Conservation (phyloP, 1,140 invertebrate species). For the Tribolium castaneum region DNA sequence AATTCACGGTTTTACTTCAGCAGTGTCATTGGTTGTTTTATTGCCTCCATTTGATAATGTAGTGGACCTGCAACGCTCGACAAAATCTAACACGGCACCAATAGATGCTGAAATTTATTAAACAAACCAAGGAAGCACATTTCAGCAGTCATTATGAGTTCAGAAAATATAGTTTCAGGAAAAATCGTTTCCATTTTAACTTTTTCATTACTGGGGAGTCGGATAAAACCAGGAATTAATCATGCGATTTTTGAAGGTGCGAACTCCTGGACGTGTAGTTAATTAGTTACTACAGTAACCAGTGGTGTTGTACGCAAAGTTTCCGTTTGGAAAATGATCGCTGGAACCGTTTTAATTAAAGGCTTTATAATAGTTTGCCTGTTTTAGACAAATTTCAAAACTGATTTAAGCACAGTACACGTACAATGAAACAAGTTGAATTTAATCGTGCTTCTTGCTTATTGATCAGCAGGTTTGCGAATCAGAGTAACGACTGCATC, state of each 20-base stretch:
- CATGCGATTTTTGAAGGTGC: background rate
- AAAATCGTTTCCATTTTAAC: too few relatives aligned
- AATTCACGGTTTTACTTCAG: constrained; percentile 47
- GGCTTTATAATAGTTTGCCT: background rate
- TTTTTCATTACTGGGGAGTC: background rate
- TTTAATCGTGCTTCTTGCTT: background rate
- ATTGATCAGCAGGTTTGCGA: background rate
- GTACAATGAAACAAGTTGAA: background rate
- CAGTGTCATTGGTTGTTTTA: constrained; percentile 46
- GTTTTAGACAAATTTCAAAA: constrained; percentile 15
- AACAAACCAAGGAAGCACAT: background rate
- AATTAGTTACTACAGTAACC: background rate
- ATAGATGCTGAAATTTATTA: background rate
- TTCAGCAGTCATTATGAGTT: too few relatives aligned
- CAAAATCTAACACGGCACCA: constrained; percentile 36
- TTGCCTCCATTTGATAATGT: constrained; percentile 45
- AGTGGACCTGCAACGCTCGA: constrained; percentile 37
- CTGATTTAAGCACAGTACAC: background rate
- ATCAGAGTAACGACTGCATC: background rate
- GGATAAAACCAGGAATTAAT: too few relatives aligned
- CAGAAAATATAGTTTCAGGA: background rate
- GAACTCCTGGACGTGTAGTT: background rate
- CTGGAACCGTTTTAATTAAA: constrained; percentile 16
- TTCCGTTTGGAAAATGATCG: background rate
- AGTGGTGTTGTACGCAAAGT: background rate